phyloP scores from a whole-genome alignment of 2,888 invertebrate genomes.

The Leptodirus hochenwartii region DNA sequence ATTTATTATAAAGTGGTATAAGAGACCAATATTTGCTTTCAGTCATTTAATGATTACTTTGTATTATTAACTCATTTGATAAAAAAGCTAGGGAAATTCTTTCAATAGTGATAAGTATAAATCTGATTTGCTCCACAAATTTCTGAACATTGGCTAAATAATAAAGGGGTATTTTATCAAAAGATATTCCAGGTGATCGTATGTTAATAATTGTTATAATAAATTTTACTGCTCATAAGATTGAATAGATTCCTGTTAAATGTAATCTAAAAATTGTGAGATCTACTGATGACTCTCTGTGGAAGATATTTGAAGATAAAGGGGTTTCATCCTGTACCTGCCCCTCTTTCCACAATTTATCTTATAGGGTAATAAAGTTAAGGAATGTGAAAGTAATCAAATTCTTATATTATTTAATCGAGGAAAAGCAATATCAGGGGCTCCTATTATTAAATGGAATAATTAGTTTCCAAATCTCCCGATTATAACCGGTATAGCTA shows the following conservation, averaged over 20 bases:
- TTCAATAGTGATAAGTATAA: constrained; percentile 59
- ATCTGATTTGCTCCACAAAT: constrained; percentile 67
- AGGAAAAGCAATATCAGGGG: constrained; percentile 67
- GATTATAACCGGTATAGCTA: constrained; percentile 51
- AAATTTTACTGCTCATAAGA: constrained; percentile 67
- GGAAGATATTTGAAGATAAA: constrained; percentile 40
- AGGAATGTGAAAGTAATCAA: constrained; percentile 53
- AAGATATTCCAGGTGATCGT: constrained; percentile 36
- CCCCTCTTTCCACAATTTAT: constrained; percentile 46
- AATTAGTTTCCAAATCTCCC: constrained; percentile 75
- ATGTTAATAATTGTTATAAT: constrained; percentile 60
- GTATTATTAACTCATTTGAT: constrained; percentile 35
- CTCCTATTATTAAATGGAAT: constrained; percentile 55
- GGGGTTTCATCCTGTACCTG: constrained; percentile 68
- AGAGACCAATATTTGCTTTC: constrained; percentile 53
- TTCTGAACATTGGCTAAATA: constrained; percentile 63
- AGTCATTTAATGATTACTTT: constrained; percentile 40
- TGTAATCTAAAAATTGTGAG: constrained; percentile 60
- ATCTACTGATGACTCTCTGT: constrained; percentile 51
- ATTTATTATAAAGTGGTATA: constrained; percentile 46
- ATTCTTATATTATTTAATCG: constrained; percentile 76
- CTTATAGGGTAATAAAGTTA: constrained; percentile 41
- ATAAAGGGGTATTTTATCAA: constrained; percentile 50
- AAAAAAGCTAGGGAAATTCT: constrained; percentile 33
- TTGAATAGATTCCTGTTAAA: constrained; percentile 52